phyloP scores from a whole-genome alignment of 2,113 vertebrate genomes.

The Sorex araneus region DNA sequence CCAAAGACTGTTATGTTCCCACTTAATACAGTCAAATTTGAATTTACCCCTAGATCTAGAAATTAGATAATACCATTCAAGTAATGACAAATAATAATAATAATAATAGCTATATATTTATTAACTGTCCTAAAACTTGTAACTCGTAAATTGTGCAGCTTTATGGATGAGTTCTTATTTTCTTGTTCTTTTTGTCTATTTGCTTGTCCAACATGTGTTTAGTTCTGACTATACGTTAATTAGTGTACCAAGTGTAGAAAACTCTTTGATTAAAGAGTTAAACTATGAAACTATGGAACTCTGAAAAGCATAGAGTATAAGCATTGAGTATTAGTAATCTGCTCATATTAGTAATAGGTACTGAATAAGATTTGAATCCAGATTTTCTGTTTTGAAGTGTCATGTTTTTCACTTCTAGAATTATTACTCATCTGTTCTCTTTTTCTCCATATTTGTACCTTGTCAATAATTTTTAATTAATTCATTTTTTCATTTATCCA shows the following conservation, averaged over 20 bases:
- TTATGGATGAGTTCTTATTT: not conserved
- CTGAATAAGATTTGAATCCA: not conserved
- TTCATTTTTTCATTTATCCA: not conserved
- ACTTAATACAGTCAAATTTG: slow-evolving; percentile 13
- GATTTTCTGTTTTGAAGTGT: not conserved
- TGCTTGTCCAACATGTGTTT: not conserved
- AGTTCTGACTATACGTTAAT: not conserved
- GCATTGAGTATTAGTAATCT: not conserved
- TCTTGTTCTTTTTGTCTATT: not conserved
- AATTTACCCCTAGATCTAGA: not conserved
- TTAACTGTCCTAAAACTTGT: not conserved
- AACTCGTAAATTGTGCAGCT: not conserved
- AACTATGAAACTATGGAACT: not conserved
- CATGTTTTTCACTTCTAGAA: not conserved
- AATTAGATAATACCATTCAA: not conserved
- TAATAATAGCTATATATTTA: not conserved
- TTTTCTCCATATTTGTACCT: not conserved
- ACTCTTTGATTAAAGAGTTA: not conserved
- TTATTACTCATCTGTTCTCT: not conserved
- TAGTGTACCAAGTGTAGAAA: not conserved
- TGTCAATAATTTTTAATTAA: not conserved
- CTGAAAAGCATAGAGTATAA: not conserved
- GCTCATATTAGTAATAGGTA: not conserved
- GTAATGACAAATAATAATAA: not conserved
- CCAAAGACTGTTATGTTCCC: not conserved